Base-by-base conservation (phyloP, 2,888 invertebrate genomes). In the Agrochola macilenta region DNA sequence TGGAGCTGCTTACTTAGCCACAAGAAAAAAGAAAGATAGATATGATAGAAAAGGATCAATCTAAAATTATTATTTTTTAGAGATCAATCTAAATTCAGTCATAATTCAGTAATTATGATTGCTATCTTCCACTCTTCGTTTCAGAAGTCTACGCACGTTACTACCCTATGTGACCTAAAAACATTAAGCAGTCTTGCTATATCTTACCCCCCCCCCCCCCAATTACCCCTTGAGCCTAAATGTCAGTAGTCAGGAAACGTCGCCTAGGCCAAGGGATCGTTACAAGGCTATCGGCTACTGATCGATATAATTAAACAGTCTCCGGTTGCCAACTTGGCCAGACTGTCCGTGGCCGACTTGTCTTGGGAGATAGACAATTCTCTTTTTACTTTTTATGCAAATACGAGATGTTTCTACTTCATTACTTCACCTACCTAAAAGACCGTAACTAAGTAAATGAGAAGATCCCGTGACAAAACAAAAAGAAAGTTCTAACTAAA, bases 241-340 rank as follows among this genome's bases (percentile, higher is more conserved):
- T 75, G 64, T 49, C 68, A 70, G 69, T 73, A 72, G 52, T 74
- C 87, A 90, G 92, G 91, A 91, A 92, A 85, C 84, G 76, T 81
- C 73, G 82, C 83, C 79, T 82, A 75, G 82, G 88, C 86, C 89
- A 88, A 86, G 85, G 88, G 85, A 81, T 85, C 81, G 85, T 83
- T 85, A 87, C 91, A 91, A 91, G 90, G 89, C 88, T 89, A 90
- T 91, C 83, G 89, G 86, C 85, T 79, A 88, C 89, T 89, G 92
- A 94, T 94, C 93, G 93, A 94, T 95, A 94, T 92, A 94, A 94
- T 95, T 95, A 95, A 94, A 92, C 90, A 91, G 89, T 88, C 87
- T 80, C 64, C 72, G 90, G 90, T 90, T 95, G 96, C 96, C 96
- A 96, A 96, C 90, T 96, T 95, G 95, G 95, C 95, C 94, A 93